Evolutionary conservation across 2,797 vertebrate genomes (phyloP), one percentile per base, ranked within the genome.

Genomic region (Tenualosa thibaudeaui): DNA sequence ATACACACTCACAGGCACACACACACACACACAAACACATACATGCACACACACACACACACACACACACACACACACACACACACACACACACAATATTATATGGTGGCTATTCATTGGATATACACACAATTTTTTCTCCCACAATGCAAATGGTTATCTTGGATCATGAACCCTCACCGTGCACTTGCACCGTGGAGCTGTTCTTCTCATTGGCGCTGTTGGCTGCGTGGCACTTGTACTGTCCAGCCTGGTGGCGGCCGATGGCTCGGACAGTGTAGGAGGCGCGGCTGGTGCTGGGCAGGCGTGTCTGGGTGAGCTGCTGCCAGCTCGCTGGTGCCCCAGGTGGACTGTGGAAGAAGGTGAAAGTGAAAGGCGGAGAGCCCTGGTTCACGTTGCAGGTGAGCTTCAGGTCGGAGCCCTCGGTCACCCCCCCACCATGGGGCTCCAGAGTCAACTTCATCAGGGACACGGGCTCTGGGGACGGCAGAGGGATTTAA

Each of bases 201-300:
- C 0, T 26, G 51, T 85, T 86, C 82, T 22, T 31, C 58, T 90
- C 84, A 0, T 83, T 49, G 24, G 93, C 94, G 0, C 5, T 4
- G 90, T 96, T 96, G 85, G 3, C 86, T 85, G 89, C 84, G 50
- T 37, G 24, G 15, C 95, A 96, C 90, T 89, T 93, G 87, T 96
- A 96, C 0, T 0, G n/a, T 7, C 94, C 94, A 37, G 24, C 71
- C 0, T 95, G 65, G 5, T 90, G 56, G 58, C 75, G 68, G 22
- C 9, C 58, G 17, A 94, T 84, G 1, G 58, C 65, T 1, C 0
- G 19, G 84, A 95, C 87, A 3, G 0, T 62, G 88, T 89, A 37
- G 5, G 81, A 86, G 19, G 0, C 91, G 37, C 83, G 4, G 51
- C 17, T 85, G 9, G 40, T 78, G 0, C 4, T 8, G 37, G 62